phyloP scores from a whole-genome alignment of 2,113 vertebrate genomes.

The Oncorhynchus kisutch region DNA sequence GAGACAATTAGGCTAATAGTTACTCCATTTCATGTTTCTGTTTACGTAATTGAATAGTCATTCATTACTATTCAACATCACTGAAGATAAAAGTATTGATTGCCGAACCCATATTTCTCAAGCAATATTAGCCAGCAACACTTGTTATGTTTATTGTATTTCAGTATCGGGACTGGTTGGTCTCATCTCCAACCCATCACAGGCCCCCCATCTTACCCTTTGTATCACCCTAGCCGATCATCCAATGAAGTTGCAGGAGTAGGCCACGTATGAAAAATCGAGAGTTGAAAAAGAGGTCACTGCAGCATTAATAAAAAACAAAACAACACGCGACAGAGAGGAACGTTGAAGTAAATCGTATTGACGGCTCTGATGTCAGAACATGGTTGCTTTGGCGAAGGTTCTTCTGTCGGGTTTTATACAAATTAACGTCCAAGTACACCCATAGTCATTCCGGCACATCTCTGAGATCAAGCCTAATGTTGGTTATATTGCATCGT shows the following conservation, averaged over 20 bases:
- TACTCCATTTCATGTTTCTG: too few relatives aligned
- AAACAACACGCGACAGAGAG: slow-evolving; percentile 55
- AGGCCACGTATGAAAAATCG: slow-evolving; percentile 64
- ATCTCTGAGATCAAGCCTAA: too few relatives aligned
- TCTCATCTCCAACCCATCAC: not conserved
- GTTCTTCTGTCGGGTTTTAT: not conserved
- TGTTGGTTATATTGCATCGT: too few relatives aligned
- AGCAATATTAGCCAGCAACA: too few relatives aligned
- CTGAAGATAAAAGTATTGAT: too few relatives aligned
- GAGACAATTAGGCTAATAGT: too few relatives aligned
- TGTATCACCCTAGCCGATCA: slow-evolving; percentile 51
- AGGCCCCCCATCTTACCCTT: slow-evolving; percentile 46
- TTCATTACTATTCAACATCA: too few relatives aligned
- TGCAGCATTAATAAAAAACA: slow-evolving; percentile 51
- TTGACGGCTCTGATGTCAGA: slow-evolving; percentile 35
- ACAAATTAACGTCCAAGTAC: too few relatives aligned
- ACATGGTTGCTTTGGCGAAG: not conserved
- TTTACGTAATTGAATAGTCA: too few relatives aligned
- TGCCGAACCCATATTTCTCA: too few relatives aligned
- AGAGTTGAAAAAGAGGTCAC: slow-evolving; percentile 79
- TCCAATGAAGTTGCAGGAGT: slow-evolving; percentile 63
- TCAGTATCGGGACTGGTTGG: too few relatives aligned
- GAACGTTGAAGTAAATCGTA: slow-evolving; percentile 37
- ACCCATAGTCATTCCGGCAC: too few relatives aligned
- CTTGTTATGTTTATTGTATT: not conserved